Evolutionary conservation across 53 echinoderm and acorn worm species (phyloP).

Genomic region (Antedon mediterranea): DNA sequence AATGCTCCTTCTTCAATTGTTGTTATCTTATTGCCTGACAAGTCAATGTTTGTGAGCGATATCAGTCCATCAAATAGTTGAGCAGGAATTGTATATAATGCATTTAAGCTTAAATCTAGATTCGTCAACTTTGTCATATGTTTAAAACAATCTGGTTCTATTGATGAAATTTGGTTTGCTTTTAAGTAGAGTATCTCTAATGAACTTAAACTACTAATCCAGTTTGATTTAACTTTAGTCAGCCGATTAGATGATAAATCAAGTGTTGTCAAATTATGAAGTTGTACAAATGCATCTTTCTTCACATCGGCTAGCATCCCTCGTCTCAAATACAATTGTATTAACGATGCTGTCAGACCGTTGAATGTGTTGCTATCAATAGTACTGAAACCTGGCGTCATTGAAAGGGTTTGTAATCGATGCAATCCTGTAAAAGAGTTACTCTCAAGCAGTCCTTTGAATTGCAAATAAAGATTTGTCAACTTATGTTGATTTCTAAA

Average conservation of each 20-base stretch:
- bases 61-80: background rate
- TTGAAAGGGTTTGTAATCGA: background rate
- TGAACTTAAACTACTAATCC: background rate
- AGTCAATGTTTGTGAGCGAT: background rate
- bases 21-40: background rate
- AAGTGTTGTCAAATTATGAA: background rate
- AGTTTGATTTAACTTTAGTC: background rate
- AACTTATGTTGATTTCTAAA: background rate
- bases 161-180: background rate
- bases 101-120: background rate
- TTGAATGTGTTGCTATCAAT: background rate
- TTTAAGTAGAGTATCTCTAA: background rate
- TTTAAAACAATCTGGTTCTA: background rate
- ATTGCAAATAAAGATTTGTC: background rate
- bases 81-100: background rate
- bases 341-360: background rate
- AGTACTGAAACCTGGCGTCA: background rate
- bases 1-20: background rate
- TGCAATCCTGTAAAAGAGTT: background rate
- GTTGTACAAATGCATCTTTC: background rate
- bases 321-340: background rate
- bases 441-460: background rate
- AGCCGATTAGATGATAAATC: background rate
- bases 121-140: background rate
- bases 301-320: background rate